Percentiles rank a stretch among this genome's conserved stretches.
Evolutionary conservation across 2,888 invertebrate genomes (phyloP).

Genomic region (Hartigia nigra): DNA sequence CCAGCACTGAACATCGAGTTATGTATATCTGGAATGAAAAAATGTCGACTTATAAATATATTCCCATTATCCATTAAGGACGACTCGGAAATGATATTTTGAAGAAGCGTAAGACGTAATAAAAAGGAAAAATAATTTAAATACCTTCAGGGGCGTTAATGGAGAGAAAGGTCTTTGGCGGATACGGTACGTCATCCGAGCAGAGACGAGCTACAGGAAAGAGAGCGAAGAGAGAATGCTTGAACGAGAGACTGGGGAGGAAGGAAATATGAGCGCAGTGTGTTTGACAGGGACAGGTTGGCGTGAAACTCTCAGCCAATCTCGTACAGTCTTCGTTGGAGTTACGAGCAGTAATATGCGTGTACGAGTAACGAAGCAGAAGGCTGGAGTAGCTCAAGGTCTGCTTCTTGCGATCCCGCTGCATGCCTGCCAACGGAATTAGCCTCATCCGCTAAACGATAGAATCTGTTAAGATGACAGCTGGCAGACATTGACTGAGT

Average conservation of each 20-base stretch:
- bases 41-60: too few relatives aligned
- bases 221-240: neutral
- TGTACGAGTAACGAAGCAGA: neutral
- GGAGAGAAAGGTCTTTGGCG: neutral
- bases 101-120: too few relatives aligned
- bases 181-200: neutral
- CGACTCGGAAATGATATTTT: too few relatives aligned
- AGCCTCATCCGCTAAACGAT: conserved; percentile 24
- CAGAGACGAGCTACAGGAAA: neutral
- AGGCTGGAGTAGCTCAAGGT: conserved; percentile 9
- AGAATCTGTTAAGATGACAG: conserved; percentile 26
- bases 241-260: neutral
- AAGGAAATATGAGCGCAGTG: neutral
- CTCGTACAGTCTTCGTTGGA: neutral
- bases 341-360: conserved; percentile 1
- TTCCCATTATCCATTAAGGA: too few relatives aligned
- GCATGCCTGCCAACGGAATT: conserved; percentile 16
- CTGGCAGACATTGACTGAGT: conserved; percentile 10
- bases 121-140: neutral
- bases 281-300: neutral
- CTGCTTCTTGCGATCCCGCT: conserved; percentile 13
- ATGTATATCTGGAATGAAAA: too few relatives aligned
- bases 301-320: neutral
- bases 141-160: neutral
- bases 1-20: too few relatives aligned